phyloP scores from a whole-genome alignment of 2,888 invertebrate species.

The Drosophila histrio region DNA sequence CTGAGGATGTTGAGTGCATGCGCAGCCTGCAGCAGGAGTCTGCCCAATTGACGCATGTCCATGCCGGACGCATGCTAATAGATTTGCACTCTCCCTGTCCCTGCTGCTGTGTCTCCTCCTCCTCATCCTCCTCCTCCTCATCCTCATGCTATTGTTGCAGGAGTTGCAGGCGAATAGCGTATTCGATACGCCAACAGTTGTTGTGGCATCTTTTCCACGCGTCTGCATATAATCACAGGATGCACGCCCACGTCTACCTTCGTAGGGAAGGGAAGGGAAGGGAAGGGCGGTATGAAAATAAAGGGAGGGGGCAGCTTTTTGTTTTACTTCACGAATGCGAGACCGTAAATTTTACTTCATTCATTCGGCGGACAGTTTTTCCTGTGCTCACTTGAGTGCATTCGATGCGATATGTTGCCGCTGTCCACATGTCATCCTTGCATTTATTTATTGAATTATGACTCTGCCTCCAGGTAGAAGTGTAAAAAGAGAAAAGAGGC shows the following conservation, averaged over 20 bases:
- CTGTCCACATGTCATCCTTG: conserved; percentile 80
- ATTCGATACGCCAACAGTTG: conserved; percentile 35
- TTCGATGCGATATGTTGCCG: conserved; percentile 76
- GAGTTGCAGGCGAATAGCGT: conserved; percentile 33
- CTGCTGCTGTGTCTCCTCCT: neutral
- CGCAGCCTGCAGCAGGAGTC: conserved; percentile 38
- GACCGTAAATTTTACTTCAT: conserved; percentile 75
- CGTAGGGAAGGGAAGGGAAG: neutral
- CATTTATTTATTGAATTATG: conserved; percentile 82
- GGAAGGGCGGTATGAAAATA: too few species aligned
- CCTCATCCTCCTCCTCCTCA: neutral
- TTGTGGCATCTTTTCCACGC: conserved; percentile 47
- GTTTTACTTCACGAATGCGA: conserved; percentile 63
- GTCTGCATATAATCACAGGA: conserved; percentile 68
- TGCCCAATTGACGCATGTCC: conserved; percentile 52
- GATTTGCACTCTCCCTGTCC: conserved; percentile 54
- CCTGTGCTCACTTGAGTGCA: conserved; percentile 68
- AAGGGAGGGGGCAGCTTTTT: conserved; percentile 42
- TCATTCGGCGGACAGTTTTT: conserved; percentile 49
- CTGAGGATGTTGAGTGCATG: conserved; percentile 40
- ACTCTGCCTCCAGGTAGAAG: conserved; percentile 45
- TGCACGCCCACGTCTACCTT: conserved; percentile 15
- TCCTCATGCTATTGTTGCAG: neutral
- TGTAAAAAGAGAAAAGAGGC: neutral
- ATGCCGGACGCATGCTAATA: conserved; percentile 56